These are phyloP conservation scores for Polydrusus tereticollis DNA, from an alignment of 2,888 invertebrate species.

Conservation along the genomic window DNA sequence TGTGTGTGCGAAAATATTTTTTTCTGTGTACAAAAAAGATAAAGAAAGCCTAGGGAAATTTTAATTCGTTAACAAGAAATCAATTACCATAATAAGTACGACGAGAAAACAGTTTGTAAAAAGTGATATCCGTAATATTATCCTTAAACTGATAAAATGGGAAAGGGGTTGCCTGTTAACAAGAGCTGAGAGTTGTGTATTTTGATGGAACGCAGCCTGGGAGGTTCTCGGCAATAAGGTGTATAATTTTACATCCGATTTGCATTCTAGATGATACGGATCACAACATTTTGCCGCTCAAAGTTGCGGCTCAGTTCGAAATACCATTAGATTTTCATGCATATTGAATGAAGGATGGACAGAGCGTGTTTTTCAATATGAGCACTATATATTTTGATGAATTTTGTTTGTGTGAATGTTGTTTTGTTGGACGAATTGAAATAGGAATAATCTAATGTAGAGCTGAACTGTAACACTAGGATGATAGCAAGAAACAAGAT, in stretches of 20 bases:
- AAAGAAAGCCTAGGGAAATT: conserved; percentile 23
- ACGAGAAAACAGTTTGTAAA: conserved; percentile 31
- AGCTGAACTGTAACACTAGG: no score
- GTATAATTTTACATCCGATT: conserved; percentile 68
- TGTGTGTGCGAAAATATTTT: background rate
- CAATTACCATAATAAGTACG: conserved; percentile 42
- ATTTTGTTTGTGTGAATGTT: background rate
- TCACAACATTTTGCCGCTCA: conserved; percentile 65
- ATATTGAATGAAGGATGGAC: conserved; percentile 66
- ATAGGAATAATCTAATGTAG: no score
- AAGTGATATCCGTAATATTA: conserved; percentile 47
- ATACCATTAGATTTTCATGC: conserved; percentile 67
- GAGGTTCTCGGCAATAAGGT: conserved; percentile 63
- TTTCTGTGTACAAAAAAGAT: background rate
- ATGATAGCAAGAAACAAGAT: no score
- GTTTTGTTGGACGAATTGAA: background rate
- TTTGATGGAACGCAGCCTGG: conserved; percentile 52
- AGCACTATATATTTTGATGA: conserved; percentile 2
- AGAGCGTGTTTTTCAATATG: conserved; percentile 23
- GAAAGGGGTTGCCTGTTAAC: conserved; percentile 48
- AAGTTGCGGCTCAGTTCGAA: conserved; percentile 65
- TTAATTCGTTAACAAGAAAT: conserved; percentile 36
- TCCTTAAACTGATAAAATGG: conserved; percentile 42
- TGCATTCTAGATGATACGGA: conserved; percentile 67
- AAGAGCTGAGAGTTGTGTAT: conserved; percentile 50